Percentiles rank a stretch among this genome's conserved stretches.
Conservation (phyloP, 2,888 invertebrate species). For the Zaprionus bogoriensis region DNA sequence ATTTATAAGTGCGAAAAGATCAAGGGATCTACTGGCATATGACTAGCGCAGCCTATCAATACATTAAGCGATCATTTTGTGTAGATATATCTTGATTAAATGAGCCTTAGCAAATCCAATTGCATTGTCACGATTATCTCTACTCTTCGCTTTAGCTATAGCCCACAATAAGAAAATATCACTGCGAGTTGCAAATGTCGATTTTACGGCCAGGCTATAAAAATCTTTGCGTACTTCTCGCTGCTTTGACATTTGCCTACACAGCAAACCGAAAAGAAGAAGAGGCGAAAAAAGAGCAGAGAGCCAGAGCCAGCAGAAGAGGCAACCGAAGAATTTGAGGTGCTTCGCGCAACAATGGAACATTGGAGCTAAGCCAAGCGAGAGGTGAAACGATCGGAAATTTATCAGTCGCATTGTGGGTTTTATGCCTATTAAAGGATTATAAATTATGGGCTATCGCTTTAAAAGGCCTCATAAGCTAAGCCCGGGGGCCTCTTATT, state of each 20-base stretch:
- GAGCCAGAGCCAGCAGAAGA: background rate
- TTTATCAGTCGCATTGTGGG: constrained; percentile 54
- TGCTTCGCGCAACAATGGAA: constrained; percentile 43
- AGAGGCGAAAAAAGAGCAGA: background rate
- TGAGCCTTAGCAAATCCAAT: no score
- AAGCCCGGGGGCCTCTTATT: constrained; percentile 17
- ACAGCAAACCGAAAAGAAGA: background rate
- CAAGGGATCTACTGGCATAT: no score
- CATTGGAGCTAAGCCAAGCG: constrained; percentile 15
- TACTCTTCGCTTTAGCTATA: background rate
- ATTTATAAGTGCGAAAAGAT: no score
- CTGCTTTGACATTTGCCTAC: constrained; percentile 32
- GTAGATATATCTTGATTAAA: no score
- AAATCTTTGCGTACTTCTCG: constrained; percentile 25
- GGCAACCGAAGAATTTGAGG: constrained; percentile 1
- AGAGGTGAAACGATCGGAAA: constrained; percentile 40
- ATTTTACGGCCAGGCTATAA: constrained; percentile 23
- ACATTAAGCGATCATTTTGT: no score
- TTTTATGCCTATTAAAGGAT: constrained; percentile 71
- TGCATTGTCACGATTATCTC: background rate
- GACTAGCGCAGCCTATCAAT: no score
- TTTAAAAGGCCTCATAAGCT: constrained; percentile 27
- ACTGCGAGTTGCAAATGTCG: constrained; percentile 27
- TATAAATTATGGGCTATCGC: constrained; percentile 58
- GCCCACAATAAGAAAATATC: background rate